Base-by-base conservation (phyloP, 2,888 invertebrate genomes). In the Papilio gigon region DNA sequence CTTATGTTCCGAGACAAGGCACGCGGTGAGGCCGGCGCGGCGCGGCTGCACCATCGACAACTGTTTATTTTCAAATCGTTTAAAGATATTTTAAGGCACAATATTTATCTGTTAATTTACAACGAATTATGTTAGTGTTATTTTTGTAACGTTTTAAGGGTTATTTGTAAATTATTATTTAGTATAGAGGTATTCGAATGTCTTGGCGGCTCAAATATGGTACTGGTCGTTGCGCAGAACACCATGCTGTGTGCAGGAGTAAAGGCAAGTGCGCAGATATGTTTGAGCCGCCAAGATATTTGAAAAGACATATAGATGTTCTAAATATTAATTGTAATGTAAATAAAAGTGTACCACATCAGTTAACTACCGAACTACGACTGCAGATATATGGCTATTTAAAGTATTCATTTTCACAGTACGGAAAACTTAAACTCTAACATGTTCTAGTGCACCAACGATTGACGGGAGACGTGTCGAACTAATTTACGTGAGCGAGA, bases 341-440 rank as follows among this genome's bases (percentile, higher is more conserved):
- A 65, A 67, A 56, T 71, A 67, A 67, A 68, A 72, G 67, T 71
- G 72, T 70, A 68, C 73, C 75, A 76, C 75, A 76, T 76, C 75
- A 65, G 61, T 71, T 71, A 42, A 70, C 53, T 65, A 61, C 66
- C 58, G 22, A 74, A 71, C 72, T 75, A 76, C 76, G 80, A 77
- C 76, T 75, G 78, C 82, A 79, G 81, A 83, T 85, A 85, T 88
- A 87, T 88, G 87, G 87, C 87, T 87, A 85, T 81, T 76, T 77
- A 78, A 80, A 73, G 77, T 75, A 74, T 82, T 77, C 65, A 59
- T 65, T 42, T 66, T 42, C 40, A 25, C 59, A 56, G 22, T 61
- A 50, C 67, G 58, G 59, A 56, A 40, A 50, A 20, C 56, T 63
- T 70, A 70, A 12, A 58, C 37, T 59, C 9, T 64, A 66, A n/a